Percentiles rank a stretch among this genome's conserved stretches.
Conservation (phyloP, 2,113 vertebrate species). For the Phodopus roborovskii region DNA sequence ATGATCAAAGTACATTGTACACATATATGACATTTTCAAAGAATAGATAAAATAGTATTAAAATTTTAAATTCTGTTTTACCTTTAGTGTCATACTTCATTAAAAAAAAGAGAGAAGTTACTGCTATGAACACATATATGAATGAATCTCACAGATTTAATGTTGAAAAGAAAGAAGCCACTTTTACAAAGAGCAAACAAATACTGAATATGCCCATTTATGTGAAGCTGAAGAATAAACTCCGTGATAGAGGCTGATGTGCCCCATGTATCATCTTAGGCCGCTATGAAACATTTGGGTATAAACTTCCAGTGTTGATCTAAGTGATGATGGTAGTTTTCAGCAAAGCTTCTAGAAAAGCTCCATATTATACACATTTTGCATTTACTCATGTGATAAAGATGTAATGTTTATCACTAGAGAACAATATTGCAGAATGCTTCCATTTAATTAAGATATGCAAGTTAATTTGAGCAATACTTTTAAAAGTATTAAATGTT, state of each 20-base stretch:
- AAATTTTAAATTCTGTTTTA: neutral
- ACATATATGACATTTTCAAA: neutral
- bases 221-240: neutral
- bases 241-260: neutral
- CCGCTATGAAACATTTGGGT: neutral
- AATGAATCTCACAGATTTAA: neutral
- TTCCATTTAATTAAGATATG: neutral
- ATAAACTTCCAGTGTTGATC: neutral
- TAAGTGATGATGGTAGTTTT: neutral
- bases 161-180: neutral
- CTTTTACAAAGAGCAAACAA: neutral
- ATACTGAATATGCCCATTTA: neutral
- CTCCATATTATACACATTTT: neutral
- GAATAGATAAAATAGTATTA: neutral
- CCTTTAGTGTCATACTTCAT: neutral
- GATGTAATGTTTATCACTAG: neutral
- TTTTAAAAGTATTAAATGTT: neutral
- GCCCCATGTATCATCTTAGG: neutral
- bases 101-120: neutral
- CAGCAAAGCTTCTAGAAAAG: conserved; percentile 6
- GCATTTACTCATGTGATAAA: neutral
- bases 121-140: neutral
- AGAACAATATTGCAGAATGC: neutral
- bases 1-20: neutral
- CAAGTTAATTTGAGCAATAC: neutral